A percentile compares a stretch with the other conserved stretches of the same genome.
Evolutionary conservation across 2,113 vertebrate species (phyloP).

Genomic region (Brachyhypopomus gauderio): DNA sequence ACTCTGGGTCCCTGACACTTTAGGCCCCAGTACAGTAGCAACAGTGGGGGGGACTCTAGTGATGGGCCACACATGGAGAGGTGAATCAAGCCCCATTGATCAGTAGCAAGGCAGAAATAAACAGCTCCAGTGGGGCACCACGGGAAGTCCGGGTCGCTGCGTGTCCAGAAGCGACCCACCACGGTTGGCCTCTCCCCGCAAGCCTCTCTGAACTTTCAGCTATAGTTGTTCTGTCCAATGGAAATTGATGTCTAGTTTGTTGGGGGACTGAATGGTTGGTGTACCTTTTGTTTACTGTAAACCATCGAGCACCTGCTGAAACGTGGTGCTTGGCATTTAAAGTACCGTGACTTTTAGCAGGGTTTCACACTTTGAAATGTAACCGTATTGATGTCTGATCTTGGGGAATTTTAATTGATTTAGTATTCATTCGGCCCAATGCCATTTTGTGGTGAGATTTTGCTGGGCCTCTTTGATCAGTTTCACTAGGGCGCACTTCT

Average conservation of each 20-base stretch:
- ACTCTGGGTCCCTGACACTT: not conserved
- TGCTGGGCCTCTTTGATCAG: too few relatives aligned
- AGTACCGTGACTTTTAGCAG: not conserved
- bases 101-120: constrained; percentile 30
- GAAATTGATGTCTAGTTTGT: constrained; percentile 42
- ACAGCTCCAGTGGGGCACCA: constrained; percentile 25
- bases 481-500: too few relatives aligned
- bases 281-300: constrained; percentile 26
- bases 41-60: constrained; percentile 19
- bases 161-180: not conserved
- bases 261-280: constrained; percentile 20
- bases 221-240: constrained; percentile 32
- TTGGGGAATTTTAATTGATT: not conserved
- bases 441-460: too few relatives aligned
- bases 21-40: not conserved
- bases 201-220: constrained; percentile 50
- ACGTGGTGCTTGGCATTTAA: not conserved
- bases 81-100: constrained; percentile 42
- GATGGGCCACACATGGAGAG: constrained; percentile 38
- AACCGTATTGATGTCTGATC: not conserved
- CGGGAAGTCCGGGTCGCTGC: not conserved
- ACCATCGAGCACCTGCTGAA: constrained; percentile 6
- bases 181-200: constrained; percentile 7
- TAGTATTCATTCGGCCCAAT: not conserved
- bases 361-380: not conserved